Conservation (phyloP, 2,113 vertebrate species). For the Brachionichthys hirsutus region DNA sequence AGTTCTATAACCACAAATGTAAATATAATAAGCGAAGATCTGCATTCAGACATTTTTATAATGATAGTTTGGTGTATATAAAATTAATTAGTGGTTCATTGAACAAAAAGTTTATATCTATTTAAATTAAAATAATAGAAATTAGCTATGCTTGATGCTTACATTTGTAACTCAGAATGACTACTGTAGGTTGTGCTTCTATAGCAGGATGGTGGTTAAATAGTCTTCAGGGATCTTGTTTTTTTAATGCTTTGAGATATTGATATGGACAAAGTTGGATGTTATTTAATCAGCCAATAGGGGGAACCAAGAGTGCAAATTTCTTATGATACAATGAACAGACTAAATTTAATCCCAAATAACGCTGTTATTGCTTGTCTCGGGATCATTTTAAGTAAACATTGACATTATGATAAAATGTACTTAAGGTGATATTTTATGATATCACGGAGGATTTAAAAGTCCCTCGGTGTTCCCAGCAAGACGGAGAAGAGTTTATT, state of each 20-base stretch:
- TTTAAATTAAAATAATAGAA: conserved; percentile 72
- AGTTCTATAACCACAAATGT: no score
- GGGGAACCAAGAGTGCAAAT: conserved; percentile 36
- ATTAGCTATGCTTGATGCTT: conserved; percentile 8
- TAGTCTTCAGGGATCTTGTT: no score
- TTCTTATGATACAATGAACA: neutral
- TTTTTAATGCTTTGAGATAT: no score
- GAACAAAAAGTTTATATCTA: conserved; percentile 69
- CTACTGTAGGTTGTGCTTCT: neutral
- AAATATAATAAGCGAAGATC: no score
- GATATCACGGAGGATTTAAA: no score
- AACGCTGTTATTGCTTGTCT: neutral
- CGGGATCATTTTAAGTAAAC: neutral
- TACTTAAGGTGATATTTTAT: neutral
- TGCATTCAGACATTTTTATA: no score
- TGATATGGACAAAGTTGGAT: no score
- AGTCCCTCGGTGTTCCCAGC: no score
- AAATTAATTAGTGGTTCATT: no score
- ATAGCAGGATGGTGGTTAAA: neutral
- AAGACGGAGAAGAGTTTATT: no score
- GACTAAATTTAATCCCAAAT: neutral
- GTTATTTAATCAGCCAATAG: conserved; percentile 26
- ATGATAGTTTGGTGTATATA: no score
- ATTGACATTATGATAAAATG: neutral
- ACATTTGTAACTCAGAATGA: conserved; percentile 11